Percentiles rank a stretch among this genome's conserved stretches.
Conservation (phyloP, 2,797 vertebrate species). For the Semaprochilodus insignis region DNA sequence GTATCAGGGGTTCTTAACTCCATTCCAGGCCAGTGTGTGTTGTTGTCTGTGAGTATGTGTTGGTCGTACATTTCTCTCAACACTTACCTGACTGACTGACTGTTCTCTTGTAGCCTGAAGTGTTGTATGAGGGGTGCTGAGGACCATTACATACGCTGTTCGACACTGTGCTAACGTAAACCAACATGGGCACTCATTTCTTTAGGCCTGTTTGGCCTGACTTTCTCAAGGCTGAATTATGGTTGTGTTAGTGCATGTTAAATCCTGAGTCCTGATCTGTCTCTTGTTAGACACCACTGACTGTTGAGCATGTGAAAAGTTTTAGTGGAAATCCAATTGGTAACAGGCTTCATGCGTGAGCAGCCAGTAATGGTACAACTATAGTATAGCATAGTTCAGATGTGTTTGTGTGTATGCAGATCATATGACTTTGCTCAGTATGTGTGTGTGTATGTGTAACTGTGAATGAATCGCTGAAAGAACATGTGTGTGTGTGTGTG, state of each 20-base stretch:
- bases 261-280: constrained; percentile 39
- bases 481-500: not conserved
- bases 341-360: constrained; percentile 30
- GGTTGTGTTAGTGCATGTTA: constrained; percentile 51
- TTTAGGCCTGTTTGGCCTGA: constrained; percentile 24
- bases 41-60: constrained; percentile 14
- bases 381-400: constrained; percentile 40
- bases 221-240: constrained; percentile 19
- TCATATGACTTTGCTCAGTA: not conserved
- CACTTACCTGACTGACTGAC: constrained; percentile 29
- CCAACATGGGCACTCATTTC: constrained; percentile 10
- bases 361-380: constrained; percentile 28
- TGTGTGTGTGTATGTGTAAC: not conserved
- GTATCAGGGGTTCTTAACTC: constrained; percentile 38
- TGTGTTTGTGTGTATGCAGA: constrained; percentile 6
- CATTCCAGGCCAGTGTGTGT: constrained; percentile 33
- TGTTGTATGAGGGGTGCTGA: not conserved
- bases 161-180: constrained; percentile 28
- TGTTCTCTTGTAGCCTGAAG: not conserved
- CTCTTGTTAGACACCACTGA: constrained; percentile 47
- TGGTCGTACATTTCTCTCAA: constrained; percentile 22
- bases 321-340: constrained; percentile 36
- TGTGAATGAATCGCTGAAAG: too few relatives aligned
- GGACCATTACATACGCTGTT: constrained; percentile 3
- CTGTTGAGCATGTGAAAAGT: constrained; percentile 52